Evolutionary conservation across 2,797 vertebrate species (phyloP).

Genomic region (Chromobotia macracanthus): DNA sequence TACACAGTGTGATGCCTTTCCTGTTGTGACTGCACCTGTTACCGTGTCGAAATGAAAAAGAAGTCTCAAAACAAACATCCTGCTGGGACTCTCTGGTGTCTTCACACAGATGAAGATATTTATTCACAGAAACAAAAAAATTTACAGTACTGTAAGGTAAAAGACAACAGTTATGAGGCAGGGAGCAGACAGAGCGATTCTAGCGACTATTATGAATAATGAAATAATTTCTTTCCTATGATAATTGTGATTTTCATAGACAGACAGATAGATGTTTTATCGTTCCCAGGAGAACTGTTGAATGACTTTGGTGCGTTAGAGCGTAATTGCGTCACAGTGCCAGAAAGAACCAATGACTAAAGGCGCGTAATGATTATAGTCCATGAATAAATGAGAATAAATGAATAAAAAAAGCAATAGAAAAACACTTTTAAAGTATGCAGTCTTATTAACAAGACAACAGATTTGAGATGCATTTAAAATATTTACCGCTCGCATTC

Average conservation of each 20-base stretch:
- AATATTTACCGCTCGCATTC: slow-evolving; percentile 79
- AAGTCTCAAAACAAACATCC: slow-evolving; percentile 51
- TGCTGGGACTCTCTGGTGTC: slow-evolving; percentile 17
- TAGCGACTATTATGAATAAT: no score
- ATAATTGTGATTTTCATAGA: background rate
- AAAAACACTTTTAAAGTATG: no score
- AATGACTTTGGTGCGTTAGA: slow-evolving; percentile 18
- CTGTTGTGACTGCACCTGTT: slow-evolving; percentile 55
- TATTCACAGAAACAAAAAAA: slow-evolving; percentile 18
- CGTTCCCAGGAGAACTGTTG: slow-evolving; percentile 10
- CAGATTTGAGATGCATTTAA: background rate
- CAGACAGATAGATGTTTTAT: slow-evolving; percentile 5
- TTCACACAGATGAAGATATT: slow-evolving; percentile 32
- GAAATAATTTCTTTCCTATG: no score
- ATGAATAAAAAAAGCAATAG: background rate
- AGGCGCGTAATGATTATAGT: background rate
- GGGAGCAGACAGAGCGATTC: background rate
- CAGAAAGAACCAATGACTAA: background rate
- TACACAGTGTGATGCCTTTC: slow-evolving; percentile 36
- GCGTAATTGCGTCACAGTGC: slow-evolving; percentile 19
- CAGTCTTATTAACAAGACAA: no score
- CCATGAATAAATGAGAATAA: background rate
- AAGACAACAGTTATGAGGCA: background rate
- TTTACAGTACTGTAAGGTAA: slow-evolving; percentile 5
- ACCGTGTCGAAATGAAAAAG: slow-evolving; percentile 53